These are phyloP conservation scores for Porites lutea DNA, from an alignment of 64 coral and sea anemone species.

Conservation along the genomic window DNA sequence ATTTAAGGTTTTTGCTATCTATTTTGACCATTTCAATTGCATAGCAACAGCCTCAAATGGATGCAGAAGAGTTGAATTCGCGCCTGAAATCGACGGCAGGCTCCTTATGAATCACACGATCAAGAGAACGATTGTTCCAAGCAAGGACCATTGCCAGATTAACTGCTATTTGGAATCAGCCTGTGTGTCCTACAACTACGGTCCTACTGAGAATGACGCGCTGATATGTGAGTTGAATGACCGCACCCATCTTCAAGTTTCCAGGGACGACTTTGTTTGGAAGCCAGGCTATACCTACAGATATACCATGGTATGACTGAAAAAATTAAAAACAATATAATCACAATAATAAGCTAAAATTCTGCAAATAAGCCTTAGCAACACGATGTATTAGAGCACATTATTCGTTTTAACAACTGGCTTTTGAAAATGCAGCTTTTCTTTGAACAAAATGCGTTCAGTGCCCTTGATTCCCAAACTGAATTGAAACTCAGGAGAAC, in stretches of 20 bases:
- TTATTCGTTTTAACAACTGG: too few relatives aligned
- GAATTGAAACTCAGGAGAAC: too few relatives aligned
- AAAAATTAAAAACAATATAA: too few relatives aligned
- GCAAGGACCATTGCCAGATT: not conserved
- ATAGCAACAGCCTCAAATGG: not conserved
- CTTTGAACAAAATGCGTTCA: too few relatives aligned
- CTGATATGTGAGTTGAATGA: constrained; percentile 20
- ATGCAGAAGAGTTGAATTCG: not conserved
- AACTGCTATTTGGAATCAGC: not conserved
- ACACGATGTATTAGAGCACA: too few relatives aligned
- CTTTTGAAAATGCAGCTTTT: too few relatives aligned
- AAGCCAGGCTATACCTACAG: not conserved
- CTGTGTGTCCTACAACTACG: constrained; percentile 56
- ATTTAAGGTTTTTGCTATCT: too few relatives aligned
- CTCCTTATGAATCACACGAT: constrained; percentile 15
- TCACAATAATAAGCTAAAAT: too few relatives aligned
- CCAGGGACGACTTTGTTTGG: not conserved
- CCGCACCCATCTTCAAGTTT: not conserved
- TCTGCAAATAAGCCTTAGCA: too few relatives aligned
- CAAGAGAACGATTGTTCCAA: not conserved
- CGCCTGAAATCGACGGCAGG: not conserved
- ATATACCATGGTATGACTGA: not conserved
- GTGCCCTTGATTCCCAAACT: too few relatives aligned
- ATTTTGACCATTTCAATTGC: too few relatives aligned
- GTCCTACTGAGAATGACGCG: not conserved